These are phyloP conservation scores for Celastrina argiolus DNA, from an alignment of 2,888 invertebrate genomes.

Conservation along the genomic window DNA sequence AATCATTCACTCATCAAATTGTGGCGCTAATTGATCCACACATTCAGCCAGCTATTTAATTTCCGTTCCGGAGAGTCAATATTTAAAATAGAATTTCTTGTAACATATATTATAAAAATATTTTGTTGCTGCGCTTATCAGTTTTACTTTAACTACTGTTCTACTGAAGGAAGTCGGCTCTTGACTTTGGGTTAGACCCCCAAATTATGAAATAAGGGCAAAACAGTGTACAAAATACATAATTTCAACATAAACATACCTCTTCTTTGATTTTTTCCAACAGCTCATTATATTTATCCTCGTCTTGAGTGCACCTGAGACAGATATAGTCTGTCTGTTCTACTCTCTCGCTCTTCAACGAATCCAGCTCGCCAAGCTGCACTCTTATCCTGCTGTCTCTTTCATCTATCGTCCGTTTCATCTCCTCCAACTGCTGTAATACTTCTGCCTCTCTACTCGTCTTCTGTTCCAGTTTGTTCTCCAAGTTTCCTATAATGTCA, in stretches of 20 bases:
- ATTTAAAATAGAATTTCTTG: too few relatives aligned
- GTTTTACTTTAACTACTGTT: too few relatives aligned
- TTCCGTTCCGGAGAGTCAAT: too few relatives aligned
- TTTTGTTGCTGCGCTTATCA: too few relatives aligned
- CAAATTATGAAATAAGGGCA: too few relatives aligned
- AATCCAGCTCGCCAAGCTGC: slow-evolving; percentile 73
- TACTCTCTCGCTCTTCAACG: slow-evolving; percentile 63
- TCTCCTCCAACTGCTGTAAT: slow-evolving; percentile 76
- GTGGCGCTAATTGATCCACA: too few relatives aligned
- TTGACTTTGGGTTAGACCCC: too few relatives aligned
- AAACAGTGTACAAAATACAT: too few relatives aligned
- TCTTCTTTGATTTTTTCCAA: slow-evolving; percentile 58
- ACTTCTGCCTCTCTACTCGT: slow-evolving; percentile 79
- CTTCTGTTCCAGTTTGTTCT: slow-evolving; percentile 85
- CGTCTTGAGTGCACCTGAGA: slow-evolving; percentile 49
- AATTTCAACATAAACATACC: slow-evolving; percentile 40
- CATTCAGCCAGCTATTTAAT: too few relatives aligned
- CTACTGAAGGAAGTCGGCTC: too few relatives aligned
- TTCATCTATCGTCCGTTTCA: slow-evolving; percentile 75
- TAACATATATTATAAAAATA: too few relatives aligned
- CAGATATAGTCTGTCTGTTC: slow-evolving; percentile 61
- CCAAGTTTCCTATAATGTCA: slow-evolving; percentile 87
- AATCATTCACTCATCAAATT: too few relatives aligned
- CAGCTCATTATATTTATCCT: slow-evolving; percentile 48
- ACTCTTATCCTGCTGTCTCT: slow-evolving; percentile 76